phyloP scores from a whole-genome alignment of 1,140 invertebrate species.

The Andrena cerasifolii region DNA sequence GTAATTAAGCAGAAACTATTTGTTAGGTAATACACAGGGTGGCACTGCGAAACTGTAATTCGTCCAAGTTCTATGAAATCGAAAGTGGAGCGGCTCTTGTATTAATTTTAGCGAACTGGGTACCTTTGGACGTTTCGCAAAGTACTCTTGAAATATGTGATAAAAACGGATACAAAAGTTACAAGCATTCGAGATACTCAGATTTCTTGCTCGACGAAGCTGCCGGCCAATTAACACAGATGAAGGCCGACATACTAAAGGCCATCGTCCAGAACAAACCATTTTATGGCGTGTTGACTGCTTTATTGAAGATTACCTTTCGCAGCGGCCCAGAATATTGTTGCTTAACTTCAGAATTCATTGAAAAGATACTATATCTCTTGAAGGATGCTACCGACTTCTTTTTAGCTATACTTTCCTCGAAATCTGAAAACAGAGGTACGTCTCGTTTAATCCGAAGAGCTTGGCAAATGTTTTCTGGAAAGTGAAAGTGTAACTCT shows the following conservation, averaged over 20 bases:
- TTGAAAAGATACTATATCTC: slow-evolving; percentile 69
- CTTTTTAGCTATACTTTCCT: slow-evolving; percentile 76
- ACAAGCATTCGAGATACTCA: slow-evolving; percentile 35
- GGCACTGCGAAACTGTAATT: slow-evolving; percentile 79
- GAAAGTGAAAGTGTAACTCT: slow-evolving; percentile 13
- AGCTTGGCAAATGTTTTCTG: not conserved
- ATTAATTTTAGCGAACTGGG: slow-evolving; percentile 73
- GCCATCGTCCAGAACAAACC: slow-evolving; percentile 73
- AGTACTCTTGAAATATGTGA: slow-evolving; percentile 3
- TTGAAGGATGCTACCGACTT: slow-evolving; percentile 74
- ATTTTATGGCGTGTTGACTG: slow-evolving; percentile 76
- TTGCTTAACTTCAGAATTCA: slow-evolving; percentile 52
- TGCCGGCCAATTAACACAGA: slow-evolving; percentile 67
- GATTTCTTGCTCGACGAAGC: slow-evolving; percentile 69
- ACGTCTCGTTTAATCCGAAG: slow-evolving; percentile 7
- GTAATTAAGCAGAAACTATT: slow-evolving; percentile 17
- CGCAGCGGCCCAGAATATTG: slow-evolving; percentile 50
- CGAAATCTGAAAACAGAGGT: slow-evolving; percentile 70
- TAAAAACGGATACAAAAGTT: not conserved
- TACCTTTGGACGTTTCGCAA: slow-evolving; percentile 39
- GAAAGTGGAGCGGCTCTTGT: slow-evolving; percentile 82
- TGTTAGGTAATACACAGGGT: slow-evolving; percentile 70
- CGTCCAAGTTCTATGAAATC: slow-evolving; percentile 82
- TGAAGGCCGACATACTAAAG: slow-evolving; percentile 78
- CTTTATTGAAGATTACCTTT: slow-evolving; percentile 69